A percentile compares a stretch with the other conserved stretches of the same genome.
phyloP scores from a whole-genome alignment of 2,888 invertebrate genomes.

The Coecobrya sp. region DNA sequence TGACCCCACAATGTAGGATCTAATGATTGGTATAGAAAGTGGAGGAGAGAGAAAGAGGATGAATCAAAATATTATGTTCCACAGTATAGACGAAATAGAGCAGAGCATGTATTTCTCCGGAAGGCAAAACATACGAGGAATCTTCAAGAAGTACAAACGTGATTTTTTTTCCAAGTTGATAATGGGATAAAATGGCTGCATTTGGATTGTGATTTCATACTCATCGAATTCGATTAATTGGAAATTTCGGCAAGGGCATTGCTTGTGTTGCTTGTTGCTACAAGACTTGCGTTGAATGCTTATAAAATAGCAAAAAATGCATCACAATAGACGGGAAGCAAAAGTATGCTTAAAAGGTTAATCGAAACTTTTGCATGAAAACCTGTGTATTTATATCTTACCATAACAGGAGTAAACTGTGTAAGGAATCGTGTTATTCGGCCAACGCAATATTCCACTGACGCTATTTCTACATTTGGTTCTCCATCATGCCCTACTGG shows the following conservation, averaged over 20 bases:
- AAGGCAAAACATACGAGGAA: not conserved
- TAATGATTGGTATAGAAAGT: not conserved
- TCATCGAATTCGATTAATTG: conserved; percentile 1
- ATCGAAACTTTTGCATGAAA: conserved; percentile 29
- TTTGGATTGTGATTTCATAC: not conserved
- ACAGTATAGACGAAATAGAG: not conserved
- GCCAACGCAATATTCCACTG: conserved; percentile 44
- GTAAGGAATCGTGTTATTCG: conserved; percentile 32
- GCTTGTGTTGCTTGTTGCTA: too few species aligned
- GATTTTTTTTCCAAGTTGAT: conserved; percentile 41
- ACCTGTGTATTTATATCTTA: not conserved
- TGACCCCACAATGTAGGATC: not conserved
- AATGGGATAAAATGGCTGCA: conserved; percentile 46
- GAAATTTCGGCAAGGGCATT: conserved; percentile 41
- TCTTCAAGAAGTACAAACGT: conserved; percentile 22
- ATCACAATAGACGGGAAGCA: not conserved
- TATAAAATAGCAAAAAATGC: not conserved
- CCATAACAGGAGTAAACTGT: not conserved
- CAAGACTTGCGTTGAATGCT: not conserved
- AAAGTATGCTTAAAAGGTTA: not conserved
- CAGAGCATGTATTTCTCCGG: conserved; percentile 44
- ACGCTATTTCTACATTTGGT: conserved; percentile 44
- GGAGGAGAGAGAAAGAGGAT: not conserved
- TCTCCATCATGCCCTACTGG: not conserved
- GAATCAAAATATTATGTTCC: not conserved